Conservation (phyloP, 2,888 invertebrate genomes). For the Dicyrtomina minuta region DNA sequence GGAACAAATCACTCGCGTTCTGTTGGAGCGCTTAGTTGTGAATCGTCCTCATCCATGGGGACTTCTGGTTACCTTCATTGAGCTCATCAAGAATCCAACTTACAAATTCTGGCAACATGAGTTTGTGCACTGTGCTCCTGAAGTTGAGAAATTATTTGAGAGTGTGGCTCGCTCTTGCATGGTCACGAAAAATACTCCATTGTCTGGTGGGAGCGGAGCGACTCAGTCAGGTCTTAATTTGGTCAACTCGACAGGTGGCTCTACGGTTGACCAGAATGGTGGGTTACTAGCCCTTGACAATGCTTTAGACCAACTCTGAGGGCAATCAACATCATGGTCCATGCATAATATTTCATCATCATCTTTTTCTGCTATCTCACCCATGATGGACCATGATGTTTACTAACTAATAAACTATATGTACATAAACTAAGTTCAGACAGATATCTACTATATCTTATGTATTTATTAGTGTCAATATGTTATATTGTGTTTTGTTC, state of each 20-base stretch:
- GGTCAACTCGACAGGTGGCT: constrained; percentile 10
- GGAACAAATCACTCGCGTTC: constrained; percentile 65
- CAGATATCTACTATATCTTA: not conserved
- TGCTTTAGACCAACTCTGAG: constrained; percentile 25
- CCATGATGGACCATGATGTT: not conserved
- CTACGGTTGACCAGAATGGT: not conserved
- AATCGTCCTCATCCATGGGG: constrained; percentile 99
- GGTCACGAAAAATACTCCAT: constrained; percentile 58
- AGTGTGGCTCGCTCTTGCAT: constrained; percentile 95
- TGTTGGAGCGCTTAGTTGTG: constrained; percentile 94
- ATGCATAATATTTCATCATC: no score
- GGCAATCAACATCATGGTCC: no score
- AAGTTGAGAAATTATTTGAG: constrained; percentile 98
- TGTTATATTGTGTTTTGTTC: no score
- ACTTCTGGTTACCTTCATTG: constrained; percentile 95
- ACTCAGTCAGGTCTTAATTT: not conserved
- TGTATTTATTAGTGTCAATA: not conserved
- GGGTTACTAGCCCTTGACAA: constrained; percentile 9
- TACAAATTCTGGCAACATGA: constrained; percentile 98
- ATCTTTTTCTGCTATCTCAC: not conserved
- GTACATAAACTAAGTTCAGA: not conserved
- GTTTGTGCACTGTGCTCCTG: constrained; percentile 98
- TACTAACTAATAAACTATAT: not conserved
- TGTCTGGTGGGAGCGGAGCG: constrained; percentile 1
- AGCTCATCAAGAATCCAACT: constrained; percentile 95